Base-by-base conservation (phyloP, 2,113 vertebrate species). In the Gopherus flavomarginatus region DNA sequence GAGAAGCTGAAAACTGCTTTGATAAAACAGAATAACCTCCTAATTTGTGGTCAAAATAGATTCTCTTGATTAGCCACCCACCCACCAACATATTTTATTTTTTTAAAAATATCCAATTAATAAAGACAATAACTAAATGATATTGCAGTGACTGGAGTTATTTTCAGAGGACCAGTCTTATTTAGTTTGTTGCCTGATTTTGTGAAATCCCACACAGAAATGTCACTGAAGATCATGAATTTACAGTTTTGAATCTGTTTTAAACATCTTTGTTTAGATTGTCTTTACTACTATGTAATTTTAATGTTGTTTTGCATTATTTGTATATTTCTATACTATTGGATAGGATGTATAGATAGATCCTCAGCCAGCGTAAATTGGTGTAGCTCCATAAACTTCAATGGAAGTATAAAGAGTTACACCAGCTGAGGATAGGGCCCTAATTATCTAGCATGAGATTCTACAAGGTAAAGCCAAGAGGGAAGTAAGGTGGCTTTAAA, bases 1-100 rank as follows among this genome's bases (percentile, higher is more conserved):
- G 96, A 83, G 91, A 90, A 96, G 89, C 80, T 24, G 4, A 86
- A 29, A 50, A 85, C 80, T 27, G 19, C 85, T 81, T 53, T 19
- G 92, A 88, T 94, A 94, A 84, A 35, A 0, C 3, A 31, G 90
- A 89, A 89, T 56, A 82, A 90, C 86, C 2, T 78, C 65, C 8
- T 49, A 29, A 50, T 69, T 4, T 8, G 56, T 6, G 47, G 56
- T 87, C 80, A 56, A 75, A 77, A 72, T 1, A 82, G 83, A 31
- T 79, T 53, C 65, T 3, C 4, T 26, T 31, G 86, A 79, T 79
- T 47, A 88, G 22, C 78, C 53, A 29, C 19, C 56, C 35, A 38
- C 31, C 31, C 22, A 0, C 38, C 21, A 85, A 47, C 24, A 35
- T 22, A 53, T 17, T n/a, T 72, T n/a, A 1, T 21, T n/a, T 38